Conservation (phyloP, 1,140 invertebrate species). For the Drosophila ohnishii region DNA sequence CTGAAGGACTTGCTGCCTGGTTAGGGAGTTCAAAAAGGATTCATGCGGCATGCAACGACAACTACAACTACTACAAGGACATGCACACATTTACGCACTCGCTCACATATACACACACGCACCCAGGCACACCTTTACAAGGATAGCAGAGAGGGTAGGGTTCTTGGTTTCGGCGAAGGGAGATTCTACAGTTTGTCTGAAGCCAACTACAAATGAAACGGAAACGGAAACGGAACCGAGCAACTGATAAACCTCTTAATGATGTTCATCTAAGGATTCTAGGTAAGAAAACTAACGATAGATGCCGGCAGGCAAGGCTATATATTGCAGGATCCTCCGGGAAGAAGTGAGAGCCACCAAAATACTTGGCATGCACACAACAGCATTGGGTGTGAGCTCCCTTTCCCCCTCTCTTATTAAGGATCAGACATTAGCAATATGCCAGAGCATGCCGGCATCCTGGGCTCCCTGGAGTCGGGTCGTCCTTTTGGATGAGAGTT, state of each 20-base stretch:
- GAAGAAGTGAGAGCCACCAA: not conserved
- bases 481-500: slow-evolving; percentile 20
- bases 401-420: not conserved
- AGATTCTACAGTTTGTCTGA: slow-evolving; percentile 26
- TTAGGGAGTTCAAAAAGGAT: slow-evolving; percentile 1
- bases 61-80: slow-evolving; percentile 7
- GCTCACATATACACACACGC: slow-evolving; percentile 25
- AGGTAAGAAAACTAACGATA: slow-evolving; percentile 16
- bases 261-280: slow-evolving; percentile 38
- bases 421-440: slow-evolving; percentile 1
- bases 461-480: slow-evolving; percentile 17
- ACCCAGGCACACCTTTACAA: slow-evolving; percentile 21
- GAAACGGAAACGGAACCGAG: slow-evolving; percentile 35
- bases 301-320: slow-evolving; percentile 12
- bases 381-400: not conserved
- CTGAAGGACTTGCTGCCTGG: not conserved
- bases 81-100: slow-evolving; percentile 29
- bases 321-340: not conserved
- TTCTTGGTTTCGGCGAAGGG: not conserved
- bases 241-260: slow-evolving; percentile 35
- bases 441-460: not conserved
- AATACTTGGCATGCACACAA: slow-evolving; percentile 11
- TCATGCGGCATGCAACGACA: slow-evolving; percentile 40
- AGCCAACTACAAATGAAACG: slow-evolving; percentile 50
- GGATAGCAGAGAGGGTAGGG: not conserved